These are phyloP conservation scores for Channa argus DNA, from an alignment of 2,113 vertebrate genomes.

Conservation along the genomic window DNA sequence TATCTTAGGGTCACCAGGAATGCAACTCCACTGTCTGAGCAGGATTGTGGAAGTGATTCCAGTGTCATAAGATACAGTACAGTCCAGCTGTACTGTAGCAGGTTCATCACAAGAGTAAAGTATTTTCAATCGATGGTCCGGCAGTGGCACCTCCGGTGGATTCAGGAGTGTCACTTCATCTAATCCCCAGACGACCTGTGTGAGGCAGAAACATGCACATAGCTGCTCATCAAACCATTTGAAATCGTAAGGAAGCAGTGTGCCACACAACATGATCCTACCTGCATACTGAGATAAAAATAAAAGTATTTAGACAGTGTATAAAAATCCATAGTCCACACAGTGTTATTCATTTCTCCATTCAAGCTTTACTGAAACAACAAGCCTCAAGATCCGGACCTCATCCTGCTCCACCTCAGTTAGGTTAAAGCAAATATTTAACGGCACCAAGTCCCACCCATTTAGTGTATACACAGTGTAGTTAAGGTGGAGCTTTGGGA, in stretches of 20 bases:
- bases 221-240: background rate
- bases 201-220: background rate
- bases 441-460: constrained; percentile 66
- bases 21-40: constrained; percentile 79
- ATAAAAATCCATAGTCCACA: constrained; percentile 51
- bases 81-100: constrained; percentile 75
- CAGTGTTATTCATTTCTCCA: constrained; percentile 11
- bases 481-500: constrained; percentile 3
- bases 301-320: constrained; percentile 34
- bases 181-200: constrained; percentile 53
- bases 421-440: constrained; percentile 68
- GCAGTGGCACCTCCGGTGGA: constrained; percentile 71
- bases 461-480: constrained; percentile 5
- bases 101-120: constrained; percentile 75
- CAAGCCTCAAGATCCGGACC: constrained; percentile 61
- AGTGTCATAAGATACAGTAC: constrained; percentile 72
- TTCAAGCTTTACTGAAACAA: constrained; percentile 12
- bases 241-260: background rate
- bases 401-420: constrained; percentile 78
- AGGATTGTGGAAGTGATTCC: constrained; percentile 52
- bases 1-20: constrained; percentile 52
- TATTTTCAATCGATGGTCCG: constrained; percentile 62
- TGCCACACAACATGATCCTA: constrained; percentile 40
- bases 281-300: constrained; percentile 69
- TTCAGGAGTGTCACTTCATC: constrained; percentile 77